Base-by-base conservation (phyloP, 2,888 invertebrate species). In the Thymelicus lineola region DNA sequence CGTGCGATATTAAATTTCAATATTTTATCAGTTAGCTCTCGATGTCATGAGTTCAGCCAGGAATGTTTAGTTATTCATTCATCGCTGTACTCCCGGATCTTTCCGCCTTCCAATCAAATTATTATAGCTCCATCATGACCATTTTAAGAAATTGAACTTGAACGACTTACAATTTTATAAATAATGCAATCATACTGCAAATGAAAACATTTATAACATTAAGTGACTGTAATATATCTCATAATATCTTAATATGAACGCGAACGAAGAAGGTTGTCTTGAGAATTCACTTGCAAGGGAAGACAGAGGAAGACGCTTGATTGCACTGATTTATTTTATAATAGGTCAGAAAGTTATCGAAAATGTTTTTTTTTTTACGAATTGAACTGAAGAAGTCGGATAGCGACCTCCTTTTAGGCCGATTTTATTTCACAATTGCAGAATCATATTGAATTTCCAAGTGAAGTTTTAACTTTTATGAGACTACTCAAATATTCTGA, bases 221-320 rank as follows among this genome's bases (percentile, higher is more conserved):
- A 74, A 79, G 74, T 80, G 76, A 79, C 76, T 76, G 76, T 69
- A 78, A 76, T 55, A 57, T 46, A 35, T 17, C 14, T 53, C 73
- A 75, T 75, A 75, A 77, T 28, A 80, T 75, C 76, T 79, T 76
- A 79, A 75, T 77, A 76, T 74, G 76, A 77, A 77, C 80, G 78
- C 71, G 73, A 76, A 78, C 75, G 80, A 76, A 81, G 77, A 83
- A 79, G 80, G 80, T 73, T 76, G 59, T 72, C 75, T 79, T 75
- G 76, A 81, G 80, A 82, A 83, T 82, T 82, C 64, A 75, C 71
- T 73, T 70, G 63, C 67, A 46, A 72, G 82, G 91, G 92, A 92
- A 91, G 92, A 91, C 89, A 75, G 79, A 87, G 92, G 92, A 93
- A 93, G 92, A 92, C 91, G 84, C 81, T 82, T 82, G 80, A 84